Evolutionary conservation across 92 coral and sea anemone species (phyloP).

Genomic region (Diadumene lineata): DNA sequence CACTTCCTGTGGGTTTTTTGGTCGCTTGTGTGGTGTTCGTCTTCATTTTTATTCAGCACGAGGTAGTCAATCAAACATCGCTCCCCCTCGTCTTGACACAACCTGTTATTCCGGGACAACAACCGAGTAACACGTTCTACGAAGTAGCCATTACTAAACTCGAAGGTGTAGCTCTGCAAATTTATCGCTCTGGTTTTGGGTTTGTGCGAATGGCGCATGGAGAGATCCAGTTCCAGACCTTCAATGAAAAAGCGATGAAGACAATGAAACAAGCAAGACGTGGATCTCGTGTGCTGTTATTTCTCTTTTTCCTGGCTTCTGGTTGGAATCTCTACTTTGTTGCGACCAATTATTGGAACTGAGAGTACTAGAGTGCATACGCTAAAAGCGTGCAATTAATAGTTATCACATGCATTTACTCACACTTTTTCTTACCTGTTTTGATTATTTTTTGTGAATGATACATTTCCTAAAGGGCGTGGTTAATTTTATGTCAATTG

Average conservation of each 20-base stretch:
- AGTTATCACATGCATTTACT: no score
- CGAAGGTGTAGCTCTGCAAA: slow-evolving; percentile 54
- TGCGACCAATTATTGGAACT: no score
- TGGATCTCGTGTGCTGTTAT: slow-evolving; percentile 47
- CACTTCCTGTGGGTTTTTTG: slow-evolving; percentile 49
- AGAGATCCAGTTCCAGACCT: slow-evolving; percentile 66
- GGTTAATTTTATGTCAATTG: no score
- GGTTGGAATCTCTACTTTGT: slow-evolving; percentile 60
- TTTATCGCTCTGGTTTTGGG: slow-evolving; percentile 57
- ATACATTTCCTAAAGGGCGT: no score
- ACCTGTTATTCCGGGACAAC: slow-evolving; percentile 54
- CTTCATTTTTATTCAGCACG: slow-evolving; percentile 64
- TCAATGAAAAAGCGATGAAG: slow-evolving; percentile 43
- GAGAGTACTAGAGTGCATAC: no score
- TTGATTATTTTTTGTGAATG: no score
- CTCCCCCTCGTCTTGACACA: slow-evolving; percentile 50
- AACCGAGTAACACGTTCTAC: slow-evolving; percentile 40
- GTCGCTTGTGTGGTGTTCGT: slow-evolving; percentile 43
- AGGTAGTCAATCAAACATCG: slow-evolving; percentile 47
- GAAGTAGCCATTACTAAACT: slow-evolving; percentile 57
- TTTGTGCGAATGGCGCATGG: slow-evolving; percentile 40
- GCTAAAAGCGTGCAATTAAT: no score
- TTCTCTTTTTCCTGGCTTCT: slow-evolving; percentile 43
- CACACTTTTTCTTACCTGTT: no score
- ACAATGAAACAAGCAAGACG: slow-evolving; percentile 45